Evolutionary conservation across 1,140 invertebrate species (phyloP), one percentile per base, ranked within the genome.

Genomic region (Alviniconcha marisindica): DNA sequence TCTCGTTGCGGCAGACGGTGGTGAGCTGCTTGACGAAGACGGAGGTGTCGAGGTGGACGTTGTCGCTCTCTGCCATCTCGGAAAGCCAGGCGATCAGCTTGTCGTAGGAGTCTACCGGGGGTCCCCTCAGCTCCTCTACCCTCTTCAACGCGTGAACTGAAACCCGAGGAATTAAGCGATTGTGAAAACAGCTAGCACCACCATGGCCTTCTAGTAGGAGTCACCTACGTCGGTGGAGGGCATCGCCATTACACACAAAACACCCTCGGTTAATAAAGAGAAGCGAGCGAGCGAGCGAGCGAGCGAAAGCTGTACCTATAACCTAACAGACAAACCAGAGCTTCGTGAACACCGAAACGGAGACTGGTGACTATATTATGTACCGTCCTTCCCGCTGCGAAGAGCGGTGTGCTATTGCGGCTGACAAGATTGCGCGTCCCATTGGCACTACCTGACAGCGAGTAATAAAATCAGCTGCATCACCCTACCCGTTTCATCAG

Each of bases 31-130:
- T 83, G n/a, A 87, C 80, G 56, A 88, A 86, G 14, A 83, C 54
- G 21, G 83, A 81, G 31, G 84, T 89, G 76, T 88, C 88, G 0
- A 88, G 78, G 14, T 85, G 84, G 10, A 82, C 80, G 77, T 87
- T 87, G 71, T 88, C 87, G 60, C 66, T 83, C 74, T 88, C 84
- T 7, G 88, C 88, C 88, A 89, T 89, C 74, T 89, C 84, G 42
- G 87, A 82, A 5, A 89, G 77, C 88, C 88, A 89, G n/a, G 88
- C 88, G 73, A 89, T 84, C 21, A 89, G 82, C 44, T 89, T 89
- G 85, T 89, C 88, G 76, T 89, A 88, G 0, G 88, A 85, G 74
- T 89, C 88, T n/a, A 88, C 86, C 0, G 83, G 66, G 14, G 84
- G 82, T 3, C 84, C 87, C 7, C 87, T 74, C 56, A 87, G 71